Evolutionary conservation across 2,797 vertebrate genomes (phyloP).

Genomic region (Chromobotia macracanthus): DNA sequence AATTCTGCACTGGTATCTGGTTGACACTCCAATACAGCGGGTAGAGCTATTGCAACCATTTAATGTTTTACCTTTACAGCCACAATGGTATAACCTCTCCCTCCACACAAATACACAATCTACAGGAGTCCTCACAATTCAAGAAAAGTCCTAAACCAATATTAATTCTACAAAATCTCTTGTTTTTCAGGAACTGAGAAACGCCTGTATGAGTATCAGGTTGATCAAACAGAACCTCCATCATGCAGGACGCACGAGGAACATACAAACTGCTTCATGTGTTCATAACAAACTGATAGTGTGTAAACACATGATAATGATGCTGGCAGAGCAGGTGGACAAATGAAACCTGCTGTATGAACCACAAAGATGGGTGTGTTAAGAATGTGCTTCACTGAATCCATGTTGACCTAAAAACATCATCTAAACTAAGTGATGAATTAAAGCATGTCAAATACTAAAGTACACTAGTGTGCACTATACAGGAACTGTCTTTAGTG

Average conservation of each 20-base stretch:
- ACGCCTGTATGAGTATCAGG: neutral
- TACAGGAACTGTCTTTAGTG: too few relatives aligned
- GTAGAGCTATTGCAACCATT: too few relatives aligned
- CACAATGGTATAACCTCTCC: too few relatives aligned
- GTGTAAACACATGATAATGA: neutral
- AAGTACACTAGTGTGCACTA: too few relatives aligned
- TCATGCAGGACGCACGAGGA: neutral
- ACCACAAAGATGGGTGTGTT: neutral
- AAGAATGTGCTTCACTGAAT: neutral
- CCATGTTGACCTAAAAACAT: neutral
- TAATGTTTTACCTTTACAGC: too few relatives aligned
- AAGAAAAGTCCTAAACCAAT: neutral
- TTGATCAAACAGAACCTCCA: neutral
- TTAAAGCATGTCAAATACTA: too few relatives aligned
- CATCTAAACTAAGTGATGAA: too few relatives aligned
- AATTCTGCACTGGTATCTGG: too few relatives aligned
- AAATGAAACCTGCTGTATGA: neutral
- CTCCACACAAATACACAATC: neutral
- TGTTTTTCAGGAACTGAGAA: neutral
- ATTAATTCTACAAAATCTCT: neutral
- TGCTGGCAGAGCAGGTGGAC: neutral
- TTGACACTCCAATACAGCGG: too few relatives aligned
- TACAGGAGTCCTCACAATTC: neutral
- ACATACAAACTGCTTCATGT: constrained; percentile 10
- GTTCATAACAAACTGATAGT: constrained; percentile 38